Conservation (phyloP, 1,140 invertebrate species). For the Drosophila sucinea region DNA sequence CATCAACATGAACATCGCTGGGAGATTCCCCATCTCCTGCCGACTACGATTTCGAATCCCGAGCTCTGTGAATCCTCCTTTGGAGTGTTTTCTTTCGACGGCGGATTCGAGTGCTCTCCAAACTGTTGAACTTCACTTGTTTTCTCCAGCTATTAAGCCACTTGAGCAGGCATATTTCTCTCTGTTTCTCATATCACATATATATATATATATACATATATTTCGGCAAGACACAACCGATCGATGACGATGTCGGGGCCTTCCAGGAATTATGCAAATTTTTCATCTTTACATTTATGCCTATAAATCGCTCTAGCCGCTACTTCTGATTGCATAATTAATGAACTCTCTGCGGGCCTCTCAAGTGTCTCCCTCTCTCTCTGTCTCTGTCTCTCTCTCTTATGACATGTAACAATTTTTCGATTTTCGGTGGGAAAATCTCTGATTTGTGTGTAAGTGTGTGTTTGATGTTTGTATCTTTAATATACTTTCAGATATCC, state of each 20-base stretch:
- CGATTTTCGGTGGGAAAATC: constrained; percentile 56
- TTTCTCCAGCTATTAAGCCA: constrained; percentile 81
- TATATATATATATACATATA: neutral
- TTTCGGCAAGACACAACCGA: constrained; percentile 20
- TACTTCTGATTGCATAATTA: constrained; percentile 81
- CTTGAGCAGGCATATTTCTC: constrained; percentile 50
- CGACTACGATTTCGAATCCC: constrained; percentile 5
- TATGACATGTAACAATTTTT: constrained; percentile 57
- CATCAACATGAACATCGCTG: constrained; percentile 10
- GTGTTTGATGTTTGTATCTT: constrained; percentile 15
- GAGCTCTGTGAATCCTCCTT: constrained; percentile 31
- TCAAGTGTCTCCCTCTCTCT: constrained; percentile 10
- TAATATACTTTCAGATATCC: constrained; percentile 28
- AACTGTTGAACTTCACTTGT: constrained; percentile 81
- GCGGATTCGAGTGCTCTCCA: constrained; percentile 74
- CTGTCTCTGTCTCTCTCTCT: neutral
- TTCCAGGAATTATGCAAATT: constrained; percentile 81
- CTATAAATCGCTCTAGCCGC: constrained; percentile 78
- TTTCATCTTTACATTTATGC: constrained; percentile 76
- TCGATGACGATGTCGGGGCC: constrained; percentile 27
- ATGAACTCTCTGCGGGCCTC: constrained; percentile 51
- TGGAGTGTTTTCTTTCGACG: constrained; percentile 75
- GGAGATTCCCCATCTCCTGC: constrained; percentile 9
- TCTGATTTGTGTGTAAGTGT: constrained; percentile 6
- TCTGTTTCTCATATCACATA: constrained; percentile 18